Evolutionary conservation across 2,797 vertebrate genomes (phyloP), one percentile per base, ranked within the genome.

Genomic region (Galagoides demidoff): DNA sequence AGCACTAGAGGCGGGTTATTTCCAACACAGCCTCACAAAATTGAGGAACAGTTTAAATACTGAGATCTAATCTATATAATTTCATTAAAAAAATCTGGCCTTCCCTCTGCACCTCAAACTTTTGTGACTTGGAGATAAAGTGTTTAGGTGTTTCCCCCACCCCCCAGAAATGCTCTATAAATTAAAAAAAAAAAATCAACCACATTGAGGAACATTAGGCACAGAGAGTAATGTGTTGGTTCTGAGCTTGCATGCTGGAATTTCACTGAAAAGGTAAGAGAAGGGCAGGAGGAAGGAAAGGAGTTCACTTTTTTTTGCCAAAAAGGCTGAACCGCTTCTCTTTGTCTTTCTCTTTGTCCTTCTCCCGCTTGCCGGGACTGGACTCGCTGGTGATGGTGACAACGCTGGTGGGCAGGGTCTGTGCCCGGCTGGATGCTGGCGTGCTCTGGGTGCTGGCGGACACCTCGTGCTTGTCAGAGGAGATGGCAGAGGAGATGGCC

Each of bases 261-360:
- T 99, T 99, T 99, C 99, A 99, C 99, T 99, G 98, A 98, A 98
- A 99, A 98, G 98, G 97, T 98, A 97, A 98, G 98, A 99, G 98
- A 98, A 98, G 98, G 98, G 96, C 98, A 98, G 97, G 97, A 97
- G 93, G 98, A 98, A 95, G 92, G 95, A 87, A 98, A 97, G 97
- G 96, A 98, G 98, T 98, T 99, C 99, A 99, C 98, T 99, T 99
- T 99, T 99, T 99, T 98, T 99, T 99, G 98, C 99, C 99, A 98
- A 99, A 99, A 97, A 99, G 99, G 98, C 99, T 99, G 99, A 99
- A 99, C 98, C 99, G 99, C 97, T 99, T 99, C 98, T 99, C 99
- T 95, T 99, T 99, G 98, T 99, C 99, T 98, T 99, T 99, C 98
- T 99, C 99, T 98, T 99, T 99, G 98, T 99, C 99, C 96, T 99